Percentiles rank a stretch among this genome's conserved stretches.
Evolutionary conservation across 2,113 vertebrate species (phyloP).

Genomic region (Nothoprocta pentlandii): DNA sequence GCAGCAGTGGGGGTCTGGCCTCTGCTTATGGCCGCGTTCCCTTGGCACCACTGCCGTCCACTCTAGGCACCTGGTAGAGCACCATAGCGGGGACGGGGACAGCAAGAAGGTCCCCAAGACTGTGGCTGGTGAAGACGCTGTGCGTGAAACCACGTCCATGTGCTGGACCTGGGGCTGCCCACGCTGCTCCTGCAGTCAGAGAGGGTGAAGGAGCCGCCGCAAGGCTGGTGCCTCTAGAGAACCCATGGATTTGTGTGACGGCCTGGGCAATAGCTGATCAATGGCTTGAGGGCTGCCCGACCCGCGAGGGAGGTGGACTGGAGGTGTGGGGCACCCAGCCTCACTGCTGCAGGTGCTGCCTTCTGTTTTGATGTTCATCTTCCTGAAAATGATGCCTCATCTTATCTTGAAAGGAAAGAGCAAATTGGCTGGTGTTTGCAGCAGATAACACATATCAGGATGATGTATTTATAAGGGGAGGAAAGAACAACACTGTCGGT

Average conservation of each 20-base stretch:
- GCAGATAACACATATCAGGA: not conserved
- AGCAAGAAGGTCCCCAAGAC: not conserved
- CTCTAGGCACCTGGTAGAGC: not conserved
- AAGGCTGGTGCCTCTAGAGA: not conserved
- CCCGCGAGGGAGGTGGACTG: not conserved
- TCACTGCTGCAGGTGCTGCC: not conserved
- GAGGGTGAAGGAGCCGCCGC: not conserved
- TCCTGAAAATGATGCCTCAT: not conserved
- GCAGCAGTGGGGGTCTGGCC: not conserved
- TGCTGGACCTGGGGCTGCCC: not conserved
- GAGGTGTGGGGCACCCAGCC: not conserved
- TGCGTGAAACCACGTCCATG: not conserved
- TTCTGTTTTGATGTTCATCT: not conserved
- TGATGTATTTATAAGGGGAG: conserved; percentile 38
- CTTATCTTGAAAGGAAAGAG: conserved; percentile 3
- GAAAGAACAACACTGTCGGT: conserved; percentile 37
- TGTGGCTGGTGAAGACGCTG: not conserved
- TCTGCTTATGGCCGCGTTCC: not conserved
- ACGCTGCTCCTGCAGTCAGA: not conserved
- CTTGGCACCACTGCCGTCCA: accelerated
- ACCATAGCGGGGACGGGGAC: not conserved
- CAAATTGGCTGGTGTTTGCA: conserved; percentile 24
- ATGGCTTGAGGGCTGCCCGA: not conserved
- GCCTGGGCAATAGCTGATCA: not conserved
- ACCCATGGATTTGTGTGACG: not conserved